Conservation (phyloP, 2,888 invertebrate genomes). For the Altica lythri region DNA sequence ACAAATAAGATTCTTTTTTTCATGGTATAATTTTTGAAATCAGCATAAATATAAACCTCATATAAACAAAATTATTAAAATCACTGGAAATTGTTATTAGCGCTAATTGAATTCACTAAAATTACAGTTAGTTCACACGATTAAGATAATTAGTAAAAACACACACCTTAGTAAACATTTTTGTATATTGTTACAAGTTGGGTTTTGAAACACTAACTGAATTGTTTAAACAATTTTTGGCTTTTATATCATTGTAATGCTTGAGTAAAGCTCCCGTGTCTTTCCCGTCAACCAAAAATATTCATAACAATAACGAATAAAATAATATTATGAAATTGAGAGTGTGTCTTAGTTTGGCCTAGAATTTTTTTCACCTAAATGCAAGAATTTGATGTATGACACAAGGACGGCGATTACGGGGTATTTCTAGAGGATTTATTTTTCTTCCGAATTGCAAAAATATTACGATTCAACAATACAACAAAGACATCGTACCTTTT, state of each 20-base stretch:
- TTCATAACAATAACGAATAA: constrained; percentile 26
- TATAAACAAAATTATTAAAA: too few species aligned
- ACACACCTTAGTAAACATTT: constrained; percentile 33
- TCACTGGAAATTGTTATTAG: too few species aligned
- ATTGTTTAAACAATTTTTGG: constrained; percentile 26
- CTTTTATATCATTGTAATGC: constrained; percentile 34
- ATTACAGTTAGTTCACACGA: too few species aligned
- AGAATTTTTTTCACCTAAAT: constrained; percentile 25
- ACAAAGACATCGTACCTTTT: too few species aligned
- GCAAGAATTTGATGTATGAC: constrained; percentile 20
- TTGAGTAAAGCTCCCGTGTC: constrained; percentile 27
- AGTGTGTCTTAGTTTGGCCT: constrained; percentile 28
- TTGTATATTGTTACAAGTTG: constrained; percentile 17
- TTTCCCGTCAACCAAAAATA: constrained; percentile 27
- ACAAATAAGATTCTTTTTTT: too few species aligned
- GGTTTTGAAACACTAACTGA: constrained; percentile 28
- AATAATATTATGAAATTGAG: constrained; percentile 30
- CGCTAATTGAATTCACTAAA: too few species aligned
- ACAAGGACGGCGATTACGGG: constrained; percentile 3
- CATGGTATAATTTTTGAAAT: too few species aligned
- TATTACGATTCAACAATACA: too few species aligned
- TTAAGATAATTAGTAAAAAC: constrained; percentile 7
- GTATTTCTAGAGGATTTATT: too few species aligned
- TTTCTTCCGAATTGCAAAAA: too few species aligned
- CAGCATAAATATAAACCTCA: too few species aligned